Percentiles rank a stretch among this genome's conserved stretches.
Evolutionary conservation across 2,888 invertebrate genomes (phyloP).

Genomic region (Ypsolopha scabrella): DNA sequence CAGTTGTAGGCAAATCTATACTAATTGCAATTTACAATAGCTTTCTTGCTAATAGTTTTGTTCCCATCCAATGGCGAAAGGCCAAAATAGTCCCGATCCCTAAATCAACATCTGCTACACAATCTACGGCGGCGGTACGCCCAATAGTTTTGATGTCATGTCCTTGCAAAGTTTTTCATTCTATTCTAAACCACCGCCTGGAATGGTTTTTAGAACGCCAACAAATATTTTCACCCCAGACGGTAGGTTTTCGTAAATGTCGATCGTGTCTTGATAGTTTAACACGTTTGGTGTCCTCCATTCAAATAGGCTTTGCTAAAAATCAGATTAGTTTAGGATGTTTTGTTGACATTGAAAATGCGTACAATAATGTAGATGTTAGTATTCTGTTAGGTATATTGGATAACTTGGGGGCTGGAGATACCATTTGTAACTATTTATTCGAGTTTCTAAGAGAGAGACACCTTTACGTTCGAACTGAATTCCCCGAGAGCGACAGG

Average conservation of each 20-base stretch:
- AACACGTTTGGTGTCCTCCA: constrained; percentile 4
- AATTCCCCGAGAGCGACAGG: not conserved
- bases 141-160: not conserved
- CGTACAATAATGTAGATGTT: constrained; percentile 18
- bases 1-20: not conserved
- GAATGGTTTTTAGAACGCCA: constrained; percentile 9
- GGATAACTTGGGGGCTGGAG: constrained; percentile 2
- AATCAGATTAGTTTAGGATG: constrained; percentile 11
- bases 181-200: not conserved
- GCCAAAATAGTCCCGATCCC: not conserved
- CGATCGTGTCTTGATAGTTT: constrained; percentile 10
- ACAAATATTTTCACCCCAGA: no score
- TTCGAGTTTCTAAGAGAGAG: constrained; percentile 12
- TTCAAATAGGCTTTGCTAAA: constrained; percentile 14
- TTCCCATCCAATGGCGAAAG: not conserved
- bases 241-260: no score
- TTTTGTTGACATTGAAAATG: constrained; percentile 18
- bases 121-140: not conserved
- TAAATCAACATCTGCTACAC: not conserved
- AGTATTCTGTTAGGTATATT: constrained; percentile 8
- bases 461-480: not conserved
- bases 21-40: not conserved
- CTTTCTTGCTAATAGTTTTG: not conserved
- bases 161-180: not conserved
- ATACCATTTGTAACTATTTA: constrained; percentile 12